phyloP scores from a whole-genome alignment of 1,140 invertebrate genomes.

The Melitaea cinxia region DNA sequence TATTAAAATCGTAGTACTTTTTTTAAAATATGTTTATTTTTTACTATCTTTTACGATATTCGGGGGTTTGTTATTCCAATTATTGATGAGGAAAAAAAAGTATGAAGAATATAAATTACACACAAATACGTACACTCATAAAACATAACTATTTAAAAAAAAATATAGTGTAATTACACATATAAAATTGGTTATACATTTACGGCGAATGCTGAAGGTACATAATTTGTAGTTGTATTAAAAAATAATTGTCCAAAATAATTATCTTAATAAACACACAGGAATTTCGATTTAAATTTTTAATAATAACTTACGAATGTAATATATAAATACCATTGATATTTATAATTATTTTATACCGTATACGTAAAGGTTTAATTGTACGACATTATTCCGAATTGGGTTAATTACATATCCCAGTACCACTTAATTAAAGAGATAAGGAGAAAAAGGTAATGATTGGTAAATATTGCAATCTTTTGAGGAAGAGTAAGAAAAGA shows the following conservation, averaged over 20 bases:
- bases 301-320: not conserved
- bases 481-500: conserved; percentile 10
- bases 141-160: too few species aligned
- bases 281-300: not conserved
- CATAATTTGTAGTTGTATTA: not conserved
- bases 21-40: too few species aligned
- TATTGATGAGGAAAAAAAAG: too few species aligned
- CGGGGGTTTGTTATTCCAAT: too few species aligned
- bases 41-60: too few species aligned
- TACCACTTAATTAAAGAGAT: conserved; percentile 15
- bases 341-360: conserved; percentile 8
- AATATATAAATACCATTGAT: not conserved
- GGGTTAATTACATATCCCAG: conserved; percentile 1
- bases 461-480: conserved; percentile 11
- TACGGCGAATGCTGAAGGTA: not conserved
- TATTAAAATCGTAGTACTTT: too few species aligned
- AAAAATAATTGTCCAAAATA: not conserved
- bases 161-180: too few species aligned
- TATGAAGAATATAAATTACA: too few species aligned
- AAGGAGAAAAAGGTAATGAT: conserved; percentile 10
- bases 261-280: not conserved
- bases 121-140: too few species aligned
- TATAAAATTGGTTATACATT: too few species aligned
- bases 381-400: conserved; percentile 4
- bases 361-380: not conserved